phyloP scores from a whole-genome alignment of 2,797 vertebrate genomes.

The Neosilurus mollespiculum region DNA sequence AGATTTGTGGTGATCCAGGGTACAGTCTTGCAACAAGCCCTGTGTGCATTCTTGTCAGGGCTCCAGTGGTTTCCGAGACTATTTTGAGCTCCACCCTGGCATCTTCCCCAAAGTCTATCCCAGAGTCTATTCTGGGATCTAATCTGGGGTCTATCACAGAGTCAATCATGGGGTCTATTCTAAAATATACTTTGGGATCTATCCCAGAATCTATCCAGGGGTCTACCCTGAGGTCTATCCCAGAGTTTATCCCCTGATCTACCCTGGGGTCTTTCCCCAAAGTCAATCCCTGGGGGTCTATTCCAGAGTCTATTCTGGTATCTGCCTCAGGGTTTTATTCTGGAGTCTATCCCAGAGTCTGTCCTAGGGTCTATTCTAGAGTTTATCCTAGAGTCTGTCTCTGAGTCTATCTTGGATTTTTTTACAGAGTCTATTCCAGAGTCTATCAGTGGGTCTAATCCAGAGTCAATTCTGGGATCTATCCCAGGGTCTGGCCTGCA shows the following conservation, averaged over 20 bases:
- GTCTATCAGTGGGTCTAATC: not conserved
- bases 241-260: not conserved
- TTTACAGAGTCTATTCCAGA: not conserved
- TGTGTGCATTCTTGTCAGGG: not conserved
- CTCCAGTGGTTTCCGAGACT: not conserved
- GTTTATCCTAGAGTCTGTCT: not conserved
- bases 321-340: not conserved
- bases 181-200: not conserved
- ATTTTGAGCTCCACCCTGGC: not conserved
- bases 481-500: too few species aligned
- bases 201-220: not conserved
- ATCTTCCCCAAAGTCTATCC: too few species aligned
- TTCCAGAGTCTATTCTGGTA: not conserved
- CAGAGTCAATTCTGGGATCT: not conserved
- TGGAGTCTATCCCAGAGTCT: not conserved
- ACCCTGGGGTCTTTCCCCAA: not conserved
- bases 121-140: too few species aligned
- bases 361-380: not conserved
- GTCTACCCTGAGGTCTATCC: not conserved
- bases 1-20: not conserved
- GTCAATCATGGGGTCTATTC: not conserved
- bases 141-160: too few species aligned
- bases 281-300: not conserved
- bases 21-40: not conserved
- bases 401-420: too few species aligned